phyloP scores from a whole-genome alignment of 2,797 vertebrate species.

The Rhodeus uyekii region DNA sequence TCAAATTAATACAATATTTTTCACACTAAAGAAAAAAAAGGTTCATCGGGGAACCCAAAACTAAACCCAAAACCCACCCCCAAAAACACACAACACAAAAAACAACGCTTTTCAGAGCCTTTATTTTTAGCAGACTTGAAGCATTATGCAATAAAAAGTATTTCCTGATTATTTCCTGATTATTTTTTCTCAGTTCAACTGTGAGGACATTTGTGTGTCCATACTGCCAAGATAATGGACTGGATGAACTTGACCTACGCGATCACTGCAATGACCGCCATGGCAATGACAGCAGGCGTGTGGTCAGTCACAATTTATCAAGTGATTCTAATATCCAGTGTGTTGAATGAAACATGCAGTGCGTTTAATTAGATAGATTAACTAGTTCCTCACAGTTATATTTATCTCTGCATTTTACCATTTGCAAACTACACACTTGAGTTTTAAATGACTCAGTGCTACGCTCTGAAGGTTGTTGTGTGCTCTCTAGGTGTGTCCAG shows the following conservation, averaged over 20 bases:
- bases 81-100: too few relatives aligned
- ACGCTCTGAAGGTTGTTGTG: neutral
- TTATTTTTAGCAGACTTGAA: too few relatives aligned
- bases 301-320: conserved; percentile 52
- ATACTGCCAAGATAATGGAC: conserved; percentile 55
- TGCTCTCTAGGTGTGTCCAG: conserved; percentile 61
- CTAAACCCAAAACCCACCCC: too few relatives aligned
- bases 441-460: neutral
- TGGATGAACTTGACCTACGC: conserved; percentile 57
- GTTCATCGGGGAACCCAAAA: neutral
- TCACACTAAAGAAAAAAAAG: neutral
- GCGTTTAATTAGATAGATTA: neutral
- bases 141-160: too few relatives aligned
- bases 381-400: neutral
- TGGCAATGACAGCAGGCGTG: conserved; percentile 39
- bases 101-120: too few relatives aligned
- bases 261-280: conserved; percentile 62
- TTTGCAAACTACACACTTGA: neutral
- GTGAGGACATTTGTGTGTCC: conserved; percentile 56
- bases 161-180: too few relatives aligned
- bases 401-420: neutral
- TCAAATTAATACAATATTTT: neutral
- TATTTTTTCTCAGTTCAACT: conserved; percentile 1
- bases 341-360: neutral
- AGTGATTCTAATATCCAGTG: neutral